A percentile compares a stretch with the other conserved stretches of the same genome.
These are phyloP conservation scores for Oxyruncus cristatus DNA, from an alignment of 2,113 vertebrate genomes.

Conservation along the genomic window DNA sequence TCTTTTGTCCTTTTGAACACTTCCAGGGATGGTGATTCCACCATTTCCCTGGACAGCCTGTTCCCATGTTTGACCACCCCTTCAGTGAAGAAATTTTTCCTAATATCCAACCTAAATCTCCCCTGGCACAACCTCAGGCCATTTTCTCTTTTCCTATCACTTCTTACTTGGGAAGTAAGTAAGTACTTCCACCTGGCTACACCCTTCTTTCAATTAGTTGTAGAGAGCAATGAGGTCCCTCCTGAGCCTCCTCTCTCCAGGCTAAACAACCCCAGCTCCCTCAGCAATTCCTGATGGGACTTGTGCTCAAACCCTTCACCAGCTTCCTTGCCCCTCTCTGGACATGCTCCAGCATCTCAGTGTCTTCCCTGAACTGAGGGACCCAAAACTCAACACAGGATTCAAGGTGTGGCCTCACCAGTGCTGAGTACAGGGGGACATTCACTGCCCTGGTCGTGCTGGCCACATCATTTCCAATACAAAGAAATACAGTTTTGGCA, in stretches of 20 bases:
- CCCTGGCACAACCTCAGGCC: background rate
- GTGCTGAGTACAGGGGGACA: background rate
- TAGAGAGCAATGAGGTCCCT: background rate
- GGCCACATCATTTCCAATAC: background rate
- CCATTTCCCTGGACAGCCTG: background rate
- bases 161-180: background rate
- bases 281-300: background rate
- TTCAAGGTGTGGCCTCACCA: background rate
- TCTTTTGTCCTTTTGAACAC: background rate
- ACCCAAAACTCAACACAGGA: background rate
- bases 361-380: background rate
- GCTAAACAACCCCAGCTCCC: background rate
- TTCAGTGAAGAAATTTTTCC: background rate
- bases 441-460: background rate
- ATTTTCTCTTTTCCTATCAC: background rate
- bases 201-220: background rate
- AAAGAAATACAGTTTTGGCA: background rate
- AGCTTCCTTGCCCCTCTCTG: background rate
- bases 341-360: accelerated
- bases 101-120: background rate
- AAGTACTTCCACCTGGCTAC: background rate
- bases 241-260: background rate
- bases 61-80: background rate
- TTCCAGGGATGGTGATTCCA: background rate
- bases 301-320: background rate